phyloP scores from a whole-genome alignment of 1,140 invertebrate genomes.

The Aricia agestis region DNA sequence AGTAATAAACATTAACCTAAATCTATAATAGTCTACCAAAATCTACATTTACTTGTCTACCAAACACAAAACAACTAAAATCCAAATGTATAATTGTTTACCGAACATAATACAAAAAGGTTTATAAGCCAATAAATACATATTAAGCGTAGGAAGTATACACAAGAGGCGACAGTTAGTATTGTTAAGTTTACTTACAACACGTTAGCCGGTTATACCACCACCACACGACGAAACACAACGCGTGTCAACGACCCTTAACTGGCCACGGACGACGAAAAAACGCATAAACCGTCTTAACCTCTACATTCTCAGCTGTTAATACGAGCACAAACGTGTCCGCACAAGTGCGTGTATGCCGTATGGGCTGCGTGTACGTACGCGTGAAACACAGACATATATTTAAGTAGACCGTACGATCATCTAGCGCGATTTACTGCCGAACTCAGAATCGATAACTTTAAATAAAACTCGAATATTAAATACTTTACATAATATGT shows the following conservation, averaged over 20 bases:
- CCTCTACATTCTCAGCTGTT: background rate
- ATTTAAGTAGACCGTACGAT: too few relatives aligned
- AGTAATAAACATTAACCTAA: too few relatives aligned
- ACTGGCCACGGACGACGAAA: constrained; percentile 10
- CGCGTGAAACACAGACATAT: too few relatives aligned
- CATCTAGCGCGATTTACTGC: too few relatives aligned
- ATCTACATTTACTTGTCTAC: background rate
- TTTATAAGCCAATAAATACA: background rate
- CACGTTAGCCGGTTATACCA: constrained; percentile 55
- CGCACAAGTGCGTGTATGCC: constrained; percentile 38
- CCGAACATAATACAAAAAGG: background rate
- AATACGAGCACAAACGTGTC: background rate
- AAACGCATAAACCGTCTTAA: background rate
- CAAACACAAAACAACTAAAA: background rate
- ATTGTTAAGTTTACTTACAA: constrained; percentile 67
- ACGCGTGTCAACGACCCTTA: background rate
- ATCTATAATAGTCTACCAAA: too few relatives aligned
- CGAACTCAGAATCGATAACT: too few relatives aligned
- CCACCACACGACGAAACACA: constrained; percentile 41
- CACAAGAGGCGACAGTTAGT: constrained; percentile 41
- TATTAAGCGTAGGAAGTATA: constrained; percentile 10
- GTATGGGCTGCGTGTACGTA: constrained; percentile 38
- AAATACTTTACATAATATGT: too few relatives aligned
- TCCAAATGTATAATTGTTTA: too few relatives aligned
- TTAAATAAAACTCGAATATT: too few relatives aligned